Base-by-base conservation (phyloP, 1,140 invertebrate species). In the Drosophila busckii region DNA sequence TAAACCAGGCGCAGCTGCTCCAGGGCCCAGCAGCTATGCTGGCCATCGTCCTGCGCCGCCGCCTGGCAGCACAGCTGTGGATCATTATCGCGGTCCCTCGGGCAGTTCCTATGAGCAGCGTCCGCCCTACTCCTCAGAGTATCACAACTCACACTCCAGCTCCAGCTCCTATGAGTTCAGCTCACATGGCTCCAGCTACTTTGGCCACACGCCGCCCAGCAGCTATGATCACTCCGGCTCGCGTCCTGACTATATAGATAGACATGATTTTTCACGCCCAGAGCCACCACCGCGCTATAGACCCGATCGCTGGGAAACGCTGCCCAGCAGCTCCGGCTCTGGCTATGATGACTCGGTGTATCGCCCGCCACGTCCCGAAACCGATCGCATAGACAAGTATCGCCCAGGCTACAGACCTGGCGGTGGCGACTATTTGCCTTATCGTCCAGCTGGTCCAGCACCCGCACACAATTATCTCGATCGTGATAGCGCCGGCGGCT, bases 241-340 rank as follows among this genome's bases (percentile, higher is more conserved):
- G 0, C 60, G 61, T 6, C 58, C 67, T 4, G 70, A 69, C 8
- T 84, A 82, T 6, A 65, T 85, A 5, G 85, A 87, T 53, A 70
- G 85, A 0, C 82, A 87, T 41, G 85, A 86, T 32, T 40, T 38
- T 3, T 29, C 12, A 0, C 58, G 84, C 23, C 62, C 59, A 1
- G 61, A 65, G 25, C 42, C 48, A 1, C 60, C 63, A 1, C 7
- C 55, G 5, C 54, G 53, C 16, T 56, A 55, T 4, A 40, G 63
- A 34, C 84, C 76, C 0, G 75, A 84, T 38, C 70, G 84, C 10
- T 87, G 85, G 85, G 85, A 87, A 37, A 62, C 75, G 0, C 29
- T 87, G 9, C 85, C 85, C 0, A 85, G 80, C 22, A 86, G 84
- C 45, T 69, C 82, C 1, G 85, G 85, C 7, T 86, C 84, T 15